These are phyloP conservation scores for Microctonus aethiopoides DNA, from an alignment of 2,888 invertebrate species.

Conservation along the genomic window DNA sequence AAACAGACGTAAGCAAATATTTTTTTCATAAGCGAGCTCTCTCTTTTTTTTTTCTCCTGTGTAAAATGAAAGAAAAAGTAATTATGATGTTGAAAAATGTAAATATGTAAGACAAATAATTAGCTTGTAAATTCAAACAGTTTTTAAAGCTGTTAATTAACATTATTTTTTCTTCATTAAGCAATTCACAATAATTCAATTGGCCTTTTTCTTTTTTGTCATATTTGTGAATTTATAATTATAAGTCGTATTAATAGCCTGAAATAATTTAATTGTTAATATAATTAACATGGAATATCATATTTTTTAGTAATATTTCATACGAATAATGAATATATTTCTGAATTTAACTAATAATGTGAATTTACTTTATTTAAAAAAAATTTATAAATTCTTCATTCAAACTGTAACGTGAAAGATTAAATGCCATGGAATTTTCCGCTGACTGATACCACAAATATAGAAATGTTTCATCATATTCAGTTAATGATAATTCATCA, in stretches of 20 bases:
- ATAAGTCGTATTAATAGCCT: not conserved
- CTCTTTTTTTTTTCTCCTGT: not conserved
- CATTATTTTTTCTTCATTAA: not conserved
- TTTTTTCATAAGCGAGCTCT: not conserved
- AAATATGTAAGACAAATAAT: slow-evolving; percentile 4
- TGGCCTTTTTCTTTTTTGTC: not conserved
- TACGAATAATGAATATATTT: not conserved
- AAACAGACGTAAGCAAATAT: not conserved
- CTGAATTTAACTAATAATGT: not conserved
- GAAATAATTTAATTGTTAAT: not conserved
- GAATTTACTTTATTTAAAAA: slow-evolving; percentile 29
- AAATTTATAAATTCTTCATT: slow-evolving; percentile 46
- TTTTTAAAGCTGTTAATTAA: not conserved
- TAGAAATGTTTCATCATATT: slow-evolving; percentile 56
- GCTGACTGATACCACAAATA: slow-evolving; percentile 55
- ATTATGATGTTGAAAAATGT: not conserved
- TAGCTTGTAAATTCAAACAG: slow-evolving; percentile 28
- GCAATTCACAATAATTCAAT: not conserved
- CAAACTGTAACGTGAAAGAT: slow-evolving; percentile 45
- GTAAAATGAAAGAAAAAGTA: not conserved
- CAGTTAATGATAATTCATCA: slow-evolving; percentile 46
- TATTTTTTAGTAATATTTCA: not conserved
- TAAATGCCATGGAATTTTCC: slow-evolving; percentile 44
- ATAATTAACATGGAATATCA: not conserved
- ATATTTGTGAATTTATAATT: not conserved